These are phyloP conservation scores for Epinotia ramella DNA, from an alignment of 2,888 invertebrate genomes.

Conservation along the genomic window DNA sequence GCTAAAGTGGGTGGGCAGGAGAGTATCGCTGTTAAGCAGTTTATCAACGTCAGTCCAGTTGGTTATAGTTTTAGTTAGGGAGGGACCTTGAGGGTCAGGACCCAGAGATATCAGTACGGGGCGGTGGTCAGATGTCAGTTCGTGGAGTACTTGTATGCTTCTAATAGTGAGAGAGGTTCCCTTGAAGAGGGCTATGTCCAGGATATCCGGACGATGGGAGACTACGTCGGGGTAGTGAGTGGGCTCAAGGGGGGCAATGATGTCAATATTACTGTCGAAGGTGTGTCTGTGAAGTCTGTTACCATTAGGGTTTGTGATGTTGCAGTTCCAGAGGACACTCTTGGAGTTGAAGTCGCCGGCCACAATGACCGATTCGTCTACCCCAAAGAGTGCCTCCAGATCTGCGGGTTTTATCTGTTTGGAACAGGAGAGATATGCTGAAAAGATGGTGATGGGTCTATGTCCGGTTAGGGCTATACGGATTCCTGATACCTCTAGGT, in stretches of 20 bases:
- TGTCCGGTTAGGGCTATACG: no score
- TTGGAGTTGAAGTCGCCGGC: slow-evolving; percentile 8
- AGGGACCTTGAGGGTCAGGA: no score
- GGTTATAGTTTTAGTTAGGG: no score
- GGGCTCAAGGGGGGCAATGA: neutral
- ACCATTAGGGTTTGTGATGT: neutral
- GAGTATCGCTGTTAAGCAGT: no score
- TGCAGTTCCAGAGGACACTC: neutral
- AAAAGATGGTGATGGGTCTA: no score
- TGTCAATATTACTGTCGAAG: no score
- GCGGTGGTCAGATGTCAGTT: neutral
- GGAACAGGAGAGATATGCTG: no score
- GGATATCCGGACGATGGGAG: neutral
- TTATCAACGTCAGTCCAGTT: no score
- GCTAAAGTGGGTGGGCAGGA: no score
- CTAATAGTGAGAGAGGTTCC: neutral
- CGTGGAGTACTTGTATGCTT: neutral
- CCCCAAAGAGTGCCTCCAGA: neutral
- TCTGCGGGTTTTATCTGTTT: no score
- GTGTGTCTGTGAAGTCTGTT: neutral
- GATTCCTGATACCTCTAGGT: no score
- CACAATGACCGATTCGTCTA: neutral
- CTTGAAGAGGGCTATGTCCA: neutral
- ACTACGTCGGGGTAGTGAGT: neutral
- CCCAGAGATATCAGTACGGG: no score